Conservation (phyloP, 2,113 vertebrate species). For the Scortum barcoo region DNA sequence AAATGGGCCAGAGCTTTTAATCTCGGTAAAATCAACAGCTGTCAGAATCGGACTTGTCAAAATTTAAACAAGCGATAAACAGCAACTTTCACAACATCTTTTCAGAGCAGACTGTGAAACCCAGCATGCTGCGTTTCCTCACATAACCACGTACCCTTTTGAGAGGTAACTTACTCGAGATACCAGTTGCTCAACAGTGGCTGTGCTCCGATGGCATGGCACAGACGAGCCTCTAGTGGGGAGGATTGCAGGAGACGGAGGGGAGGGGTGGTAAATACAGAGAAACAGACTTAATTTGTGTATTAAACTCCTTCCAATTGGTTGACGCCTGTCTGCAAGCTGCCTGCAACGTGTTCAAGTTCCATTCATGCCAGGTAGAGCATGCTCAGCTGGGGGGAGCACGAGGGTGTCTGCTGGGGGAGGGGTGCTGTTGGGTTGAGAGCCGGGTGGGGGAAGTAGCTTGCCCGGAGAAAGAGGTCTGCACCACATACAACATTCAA, state of each 20-base stretch:
- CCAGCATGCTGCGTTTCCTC: neutral
- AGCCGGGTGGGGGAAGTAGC: slow-evolving; percentile 67
- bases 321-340: slow-evolving; percentile 73
- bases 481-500: slow-evolving; percentile 87
- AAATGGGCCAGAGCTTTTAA: slow-evolving; percentile 14
- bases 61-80: neutral
- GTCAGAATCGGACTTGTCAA: slow-evolving; percentile 14
- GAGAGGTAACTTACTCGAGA: slow-evolving; percentile 66
- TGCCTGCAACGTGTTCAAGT: slow-evolving; percentile 66
- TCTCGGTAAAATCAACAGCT: slow-evolving; percentile 25
- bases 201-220: slow-evolving; percentile 58
- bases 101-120: neutral
- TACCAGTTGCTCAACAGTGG: slow-evolving; percentile 60
- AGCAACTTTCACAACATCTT: slow-evolving; percentile 9
- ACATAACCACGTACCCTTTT: slow-evolving; percentile 16
- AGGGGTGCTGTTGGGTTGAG: slow-evolving; percentile 62
- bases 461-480: slow-evolving; percentile 84
- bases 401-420: slow-evolving; percentile 54
- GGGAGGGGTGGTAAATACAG: slow-evolving; percentile 19
- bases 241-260: slow-evolving; percentile 44
- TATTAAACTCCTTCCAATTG: slow-evolving; percentile 63
- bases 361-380: slow-evolving; percentile 74
- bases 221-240: slow-evolving; percentile 53
- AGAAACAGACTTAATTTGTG: slow-evolving; percentile 52
- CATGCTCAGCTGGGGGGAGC: slow-evolving; percentile 47